Base-by-base conservation (phyloP, 2,797 vertebrate genomes). In the Notoglanidium macrostoma region DNA sequence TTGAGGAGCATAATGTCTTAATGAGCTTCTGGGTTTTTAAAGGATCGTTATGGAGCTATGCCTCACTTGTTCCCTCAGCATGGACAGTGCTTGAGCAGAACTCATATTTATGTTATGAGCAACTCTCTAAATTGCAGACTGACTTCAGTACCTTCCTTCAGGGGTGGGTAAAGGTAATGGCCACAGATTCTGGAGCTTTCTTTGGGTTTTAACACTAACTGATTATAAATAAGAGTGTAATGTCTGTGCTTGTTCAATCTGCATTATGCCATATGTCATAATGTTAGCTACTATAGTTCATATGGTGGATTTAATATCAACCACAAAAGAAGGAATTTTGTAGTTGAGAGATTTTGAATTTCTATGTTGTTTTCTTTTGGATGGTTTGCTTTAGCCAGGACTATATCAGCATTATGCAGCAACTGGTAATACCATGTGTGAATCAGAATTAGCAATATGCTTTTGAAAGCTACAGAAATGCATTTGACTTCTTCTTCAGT, bases 11-110 rank as follows among this genome's bases (percentile, higher is more conserved):
- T 88, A 88, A 68, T 77, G 61, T 88, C 87, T 88, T 91, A 92
- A 92, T 92, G 87, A 86, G 85, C 70, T n/a, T 87, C 74, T 67
- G 74, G 88, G 88, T 92, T 86, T 90, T 92, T 92, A 92, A 90
- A 92, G 84, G 81, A 76, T 91, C 89, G 68, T 91, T 91, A 91
- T 80, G 23, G 84, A 88, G 91, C 88, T 87, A 89, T 89, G 90
- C 88, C 86, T 88, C 89, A 88, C 86, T 90, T 87, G 90, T 89
- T 82, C 83, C 90, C 88, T 86, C 83, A 54, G 77, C 72, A 80
- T 90, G 87, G 88, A 85, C 87, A 90, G 88, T 76, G 76, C 85
- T 79, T 57, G 49, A 84, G 76, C 63, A 70, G 77, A 67, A 90
- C 88, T 77, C 82, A 68, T 83, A 84, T 89, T 78, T 86, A 84